phyloP scores from a whole-genome alignment of 2,888 invertebrate genomes.

The Ormyrus rosae region DNA sequence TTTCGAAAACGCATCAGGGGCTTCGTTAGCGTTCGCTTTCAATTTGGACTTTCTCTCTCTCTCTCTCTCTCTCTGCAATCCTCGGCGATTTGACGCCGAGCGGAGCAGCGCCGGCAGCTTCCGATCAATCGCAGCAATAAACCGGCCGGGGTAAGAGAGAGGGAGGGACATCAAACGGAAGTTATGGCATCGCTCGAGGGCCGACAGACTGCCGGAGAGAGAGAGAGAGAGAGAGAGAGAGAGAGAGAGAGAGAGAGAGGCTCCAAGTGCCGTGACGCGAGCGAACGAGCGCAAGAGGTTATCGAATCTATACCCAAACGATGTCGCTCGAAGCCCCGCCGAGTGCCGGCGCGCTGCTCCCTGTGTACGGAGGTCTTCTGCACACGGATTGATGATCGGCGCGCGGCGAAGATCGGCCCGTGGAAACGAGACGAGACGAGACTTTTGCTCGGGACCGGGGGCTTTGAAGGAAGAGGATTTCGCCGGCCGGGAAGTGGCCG shows the following conservation, averaged over 20 bases:
- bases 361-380: background rate
- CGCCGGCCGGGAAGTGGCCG: no score
- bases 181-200: slow-evolving; percentile 31
- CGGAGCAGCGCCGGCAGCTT: slow-evolving; percentile 1
- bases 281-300: background rate
- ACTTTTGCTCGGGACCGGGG: no score
- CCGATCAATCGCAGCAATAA: slow-evolving; percentile 54
- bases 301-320: slow-evolving; percentile 29
- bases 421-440: no score
- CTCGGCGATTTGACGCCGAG: background rate
- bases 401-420: no score
- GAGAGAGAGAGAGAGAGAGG: background rate
- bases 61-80: background rate
- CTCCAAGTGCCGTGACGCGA: background rate
- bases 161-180: slow-evolving; percentile 36
- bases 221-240: background rate
- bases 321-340: background rate
- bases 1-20: background rate
- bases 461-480: no score
- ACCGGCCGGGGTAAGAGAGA: slow-evolving; percentile 32
- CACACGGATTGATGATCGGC: background rate
- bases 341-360: no score
- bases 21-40: no score
- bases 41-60: background rate
- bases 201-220: background rate